These are phyloP conservation scores for Channa maculata DNA, from an alignment of 2,113 vertebrate species.

Conservation along the genomic window DNA sequence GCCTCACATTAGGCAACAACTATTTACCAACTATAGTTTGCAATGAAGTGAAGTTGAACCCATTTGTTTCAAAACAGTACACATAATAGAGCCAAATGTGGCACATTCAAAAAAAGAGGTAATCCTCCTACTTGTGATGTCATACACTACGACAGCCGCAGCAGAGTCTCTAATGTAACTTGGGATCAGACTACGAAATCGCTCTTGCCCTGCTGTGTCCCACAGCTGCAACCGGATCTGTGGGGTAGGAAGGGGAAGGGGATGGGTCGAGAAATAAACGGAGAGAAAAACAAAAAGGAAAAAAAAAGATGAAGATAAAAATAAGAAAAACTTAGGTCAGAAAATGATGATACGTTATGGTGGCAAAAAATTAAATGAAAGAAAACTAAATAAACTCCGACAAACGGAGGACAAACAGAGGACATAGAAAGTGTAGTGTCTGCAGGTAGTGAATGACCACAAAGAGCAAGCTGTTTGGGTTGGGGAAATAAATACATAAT, in stretches of 20 bases:
- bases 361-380: slow-evolving; percentile 49
- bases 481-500: slow-evolving; percentile 56
- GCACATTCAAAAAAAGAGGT: slow-evolving; percentile 19
- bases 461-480: slow-evolving; percentile 61
- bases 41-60: too few species aligned
- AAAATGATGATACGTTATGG: slow-evolving; percentile 56
- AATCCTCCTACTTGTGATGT: slow-evolving; percentile 98
- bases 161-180: slow-evolving; percentile 99
- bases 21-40: too few species aligned
- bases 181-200: slow-evolving; percentile 99
- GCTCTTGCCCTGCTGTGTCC: slow-evolving; percentile 98
- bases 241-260: slow-evolving; percentile 51
- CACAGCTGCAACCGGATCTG: slow-evolving; percentile 99
- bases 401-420: slow-evolving; percentile 37
- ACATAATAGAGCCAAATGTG: too few species aligned
- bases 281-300: slow-evolving; percentile 58
- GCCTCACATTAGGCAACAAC: not conserved
- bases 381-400: slow-evolving; percentile 49
- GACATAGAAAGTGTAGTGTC: slow-evolving; percentile 39
- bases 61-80: too few species aligned
- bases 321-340: slow-evolving; percentile 74
- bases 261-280: slow-evolving; percentile 75
- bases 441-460: slow-evolving; percentile 64
- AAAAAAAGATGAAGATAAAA: slow-evolving; percentile 73
- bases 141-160: slow-evolving; percentile 98